Percentiles rank a stretch among this genome's conserved stretches.
Evolutionary conservation across 2,113 vertebrate genomes (phyloP).

Genomic region (Propithecus coquereli): DNA sequence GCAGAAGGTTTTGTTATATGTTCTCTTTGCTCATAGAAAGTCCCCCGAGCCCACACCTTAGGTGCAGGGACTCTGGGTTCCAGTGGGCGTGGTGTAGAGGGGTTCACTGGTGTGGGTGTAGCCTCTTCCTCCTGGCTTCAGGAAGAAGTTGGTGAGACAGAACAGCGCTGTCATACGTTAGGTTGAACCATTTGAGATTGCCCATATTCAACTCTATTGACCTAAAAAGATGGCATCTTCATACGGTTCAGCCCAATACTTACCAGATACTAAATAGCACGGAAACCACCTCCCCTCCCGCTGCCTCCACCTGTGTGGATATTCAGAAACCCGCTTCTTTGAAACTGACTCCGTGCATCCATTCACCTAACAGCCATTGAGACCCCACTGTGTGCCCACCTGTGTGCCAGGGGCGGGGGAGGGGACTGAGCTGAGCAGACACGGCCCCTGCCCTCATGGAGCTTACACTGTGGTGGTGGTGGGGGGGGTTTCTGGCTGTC

Average conservation of each 20-base stretch:
- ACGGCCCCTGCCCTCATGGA: not conserved
- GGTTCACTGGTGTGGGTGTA: accelerated
- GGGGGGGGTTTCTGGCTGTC: too few relatives aligned
- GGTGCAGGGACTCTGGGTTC: not conserved
- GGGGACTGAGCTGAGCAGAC: not conserved
- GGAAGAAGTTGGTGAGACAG: not conserved
- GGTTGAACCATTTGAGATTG: not conserved
- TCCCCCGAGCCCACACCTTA: not conserved
- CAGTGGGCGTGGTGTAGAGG: not conserved
- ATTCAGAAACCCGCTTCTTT: not conserved
- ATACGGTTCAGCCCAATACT: not conserved
- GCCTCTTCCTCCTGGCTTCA: not conserved
- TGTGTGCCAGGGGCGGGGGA: not conserved
- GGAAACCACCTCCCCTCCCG: accelerated
- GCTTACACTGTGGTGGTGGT: not conserved
- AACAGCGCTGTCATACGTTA: not conserved
- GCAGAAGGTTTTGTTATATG: not conserved
- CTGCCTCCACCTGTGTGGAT: not conserved
- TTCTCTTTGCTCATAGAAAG: not conserved
- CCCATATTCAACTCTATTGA: not conserved
- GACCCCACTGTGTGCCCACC: not conserved
- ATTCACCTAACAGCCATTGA: not conserved
- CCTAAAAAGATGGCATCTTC: not conserved
- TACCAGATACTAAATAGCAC: not conserved
- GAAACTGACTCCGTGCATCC: not conserved